Percentiles rank a stretch among this genome's conserved stretches.
These are phyloP conservation scores for Tinamus major DNA, from an alignment of 2,797 vertebrate genomes.

Conservation along the genomic window DNA sequence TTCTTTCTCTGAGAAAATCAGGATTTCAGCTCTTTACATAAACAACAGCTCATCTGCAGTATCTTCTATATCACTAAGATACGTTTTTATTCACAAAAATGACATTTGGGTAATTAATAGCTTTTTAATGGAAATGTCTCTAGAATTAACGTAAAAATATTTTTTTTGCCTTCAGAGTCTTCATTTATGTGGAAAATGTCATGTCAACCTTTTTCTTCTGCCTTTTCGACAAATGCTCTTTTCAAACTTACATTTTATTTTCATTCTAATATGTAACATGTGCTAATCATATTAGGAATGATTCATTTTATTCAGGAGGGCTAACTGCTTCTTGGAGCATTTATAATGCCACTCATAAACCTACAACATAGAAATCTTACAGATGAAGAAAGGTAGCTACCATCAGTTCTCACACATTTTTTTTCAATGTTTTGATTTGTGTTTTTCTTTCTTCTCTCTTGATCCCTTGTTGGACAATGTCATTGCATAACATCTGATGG, in stretches of 20 bases:
- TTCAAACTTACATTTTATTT: constrained; percentile 48
- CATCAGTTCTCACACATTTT: background rate
- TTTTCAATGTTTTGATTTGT: background rate
- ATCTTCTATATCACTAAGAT: background rate
- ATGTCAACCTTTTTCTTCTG: constrained; percentile 56
- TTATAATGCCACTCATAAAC: background rate
- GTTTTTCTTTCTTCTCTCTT: background rate
- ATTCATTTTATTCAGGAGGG: constrained; percentile 47
- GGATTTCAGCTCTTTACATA: constrained; percentile 44
- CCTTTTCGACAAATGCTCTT: constrained; percentile 52
- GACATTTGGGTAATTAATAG: constrained; percentile 51
- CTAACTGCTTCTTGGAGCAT: constrained; percentile 6
- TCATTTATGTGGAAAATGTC: constrained; percentile 58
- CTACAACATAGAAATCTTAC: background rate
- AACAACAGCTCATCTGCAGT: constrained; percentile 53
- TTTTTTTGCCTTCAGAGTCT: background rate
- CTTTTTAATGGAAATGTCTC: constrained; percentile 40
- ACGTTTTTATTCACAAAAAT: constrained; percentile 49
- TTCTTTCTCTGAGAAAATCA: constrained; percentile 17
- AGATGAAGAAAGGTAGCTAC: background rate
- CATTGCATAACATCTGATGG: background rate
- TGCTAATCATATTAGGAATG: constrained; percentile 41
- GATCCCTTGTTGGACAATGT: background rate
- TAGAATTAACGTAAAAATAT: constrained; percentile 44
- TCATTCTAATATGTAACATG: constrained; percentile 10